Evolutionary conservation across 2,888 invertebrate species (phyloP), one percentile per base, ranked within the genome.

Genomic region (Eremobia ochroleuca): DNA sequence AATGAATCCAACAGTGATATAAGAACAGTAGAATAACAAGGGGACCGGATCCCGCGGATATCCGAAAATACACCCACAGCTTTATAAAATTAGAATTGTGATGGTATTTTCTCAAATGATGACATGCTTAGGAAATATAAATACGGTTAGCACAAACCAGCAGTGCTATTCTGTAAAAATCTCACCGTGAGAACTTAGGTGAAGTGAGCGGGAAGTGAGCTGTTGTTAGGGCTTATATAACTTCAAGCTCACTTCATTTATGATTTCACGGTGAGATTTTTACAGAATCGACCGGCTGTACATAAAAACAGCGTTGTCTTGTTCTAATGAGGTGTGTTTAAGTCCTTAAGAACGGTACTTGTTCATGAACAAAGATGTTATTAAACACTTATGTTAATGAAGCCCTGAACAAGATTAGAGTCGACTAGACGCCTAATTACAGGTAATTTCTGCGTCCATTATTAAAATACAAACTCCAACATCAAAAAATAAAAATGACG

Each of bases 1-100:
- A 79, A 82, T 74, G 61, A 75, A 66, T 79, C 46, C 72, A 75
- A 77, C 84, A 83, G 76, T 76, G 76, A 70, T 78, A 75, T 79
- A 85, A 86, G 83, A 86, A 88, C 82, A 80, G 86, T 72, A 62
- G 40, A 73, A 81, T 67, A 73, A 81, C 74, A 85, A 82, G 79
- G 73, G 78, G 77, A 82, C 72, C 73, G 68, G 82, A 85, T 83
- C 86, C 88, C 85, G 71, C 83, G 87, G 87, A 87, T 88, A 85
- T 85, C 87, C 88, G 81, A 87, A 85, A 87, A 87, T 87, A 87
- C 70, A 59, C 76, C 68, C 74, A 73, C 79, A 77, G 76, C 55
- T 67, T 78, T 58, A 43, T 76, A 79, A 75, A 79, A 79, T 81
- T 81, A 86, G 84, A 85, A 79, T 73, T 68, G 58, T 73, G 66